Conservation (phyloP, 2,113 vertebrate genomes). For the Chitala chitala region DNA sequence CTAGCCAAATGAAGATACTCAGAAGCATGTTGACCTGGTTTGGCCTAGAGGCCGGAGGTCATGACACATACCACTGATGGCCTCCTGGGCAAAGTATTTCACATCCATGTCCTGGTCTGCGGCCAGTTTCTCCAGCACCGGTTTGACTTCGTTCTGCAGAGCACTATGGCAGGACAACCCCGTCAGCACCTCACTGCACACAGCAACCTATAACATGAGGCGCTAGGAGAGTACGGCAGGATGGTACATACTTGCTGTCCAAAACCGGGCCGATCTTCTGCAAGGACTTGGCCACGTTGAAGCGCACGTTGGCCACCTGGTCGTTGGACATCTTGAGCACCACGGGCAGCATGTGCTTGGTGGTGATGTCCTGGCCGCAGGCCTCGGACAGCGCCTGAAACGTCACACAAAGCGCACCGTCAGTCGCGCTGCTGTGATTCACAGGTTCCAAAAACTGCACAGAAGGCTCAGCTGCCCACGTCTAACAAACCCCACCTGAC, state of each 20-base stretch:
- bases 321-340: constrained; percentile 85
- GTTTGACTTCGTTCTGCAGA: constrained; percentile 79
- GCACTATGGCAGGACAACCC: constrained; percentile 53
- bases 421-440: not conserved
- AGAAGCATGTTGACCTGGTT: not conserved
- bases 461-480: not conserved
- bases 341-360: constrained; percentile 84
- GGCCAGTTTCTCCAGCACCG: constrained; percentile 76
- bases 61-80: constrained; percentile 70
- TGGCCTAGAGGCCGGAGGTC: not conserved
- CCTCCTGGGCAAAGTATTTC: constrained; percentile 88
- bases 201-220: no score
- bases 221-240: not conserved
- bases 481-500: not conserved
- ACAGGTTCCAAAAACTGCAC: not conserved
- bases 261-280: constrained; percentile 83
- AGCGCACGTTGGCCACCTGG: constrained; percentile 87
- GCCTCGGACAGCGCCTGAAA: constrained; percentile 73
- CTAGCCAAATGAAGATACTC: not conserved
- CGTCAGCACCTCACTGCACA: not conserved
- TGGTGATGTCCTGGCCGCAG: constrained; percentile 83
- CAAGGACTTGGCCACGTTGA: constrained; percentile 86
- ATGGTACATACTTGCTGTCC: constrained; percentile 63
- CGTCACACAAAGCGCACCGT: not conserved
- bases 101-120: constrained; percentile 84